A percentile compares a stretch with the other conserved stretches of the same genome.
These are phyloP conservation scores for Drosophila sechellia DNA, from an alignment of 1,140 invertebrate species.

Conservation along the genomic window DNA sequence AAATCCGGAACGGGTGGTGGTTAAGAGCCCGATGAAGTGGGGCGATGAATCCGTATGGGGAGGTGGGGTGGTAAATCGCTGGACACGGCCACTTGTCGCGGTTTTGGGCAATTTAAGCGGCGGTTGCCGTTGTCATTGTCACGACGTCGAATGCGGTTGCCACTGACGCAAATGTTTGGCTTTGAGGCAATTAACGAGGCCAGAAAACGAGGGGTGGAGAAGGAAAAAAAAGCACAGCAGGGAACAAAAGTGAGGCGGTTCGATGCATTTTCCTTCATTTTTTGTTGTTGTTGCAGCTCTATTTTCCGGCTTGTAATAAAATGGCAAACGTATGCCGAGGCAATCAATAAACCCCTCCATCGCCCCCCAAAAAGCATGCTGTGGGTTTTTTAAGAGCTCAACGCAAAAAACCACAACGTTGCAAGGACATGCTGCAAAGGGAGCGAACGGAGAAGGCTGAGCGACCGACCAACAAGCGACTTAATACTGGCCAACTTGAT, in stretches of 20 bases:
- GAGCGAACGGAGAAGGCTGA: not conserved
- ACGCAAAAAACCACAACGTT: conserved; percentile 50
- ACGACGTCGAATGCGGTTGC: conserved; percentile 66
- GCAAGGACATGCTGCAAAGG: conserved; percentile 31
- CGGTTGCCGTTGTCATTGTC: conserved; percentile 76
- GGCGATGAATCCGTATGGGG: conserved; percentile 4
- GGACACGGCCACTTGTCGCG: conserved; percentile 76
- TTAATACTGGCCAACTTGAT: conserved; percentile 78
- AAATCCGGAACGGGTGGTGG: conserved; percentile 19
- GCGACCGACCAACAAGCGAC: conserved; percentile 66
- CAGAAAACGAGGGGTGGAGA: conserved; percentile 33
- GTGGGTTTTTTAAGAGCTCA: conserved; percentile 40
- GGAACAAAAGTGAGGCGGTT: conserved; percentile 37
- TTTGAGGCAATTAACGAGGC: conserved; percentile 78
- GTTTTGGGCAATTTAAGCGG: conserved; percentile 81
- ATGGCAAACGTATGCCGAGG: conserved; percentile 76
- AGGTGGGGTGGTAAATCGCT: conserved; percentile 5
- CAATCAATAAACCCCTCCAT: conserved; percentile 67
- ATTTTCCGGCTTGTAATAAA: conserved; percentile 71
- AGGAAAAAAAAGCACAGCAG: conserved; percentile 12
- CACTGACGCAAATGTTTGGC: conserved; percentile 79
- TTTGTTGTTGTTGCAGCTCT: conserved; percentile 11
- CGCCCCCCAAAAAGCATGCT: conserved; percentile 50
- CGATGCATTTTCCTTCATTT: conserved; percentile 19
- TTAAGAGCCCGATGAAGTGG: not conserved